Base-by-base conservation (phyloP, 2,797 vertebrate genomes). In the Crenuchus spilurus region DNA sequence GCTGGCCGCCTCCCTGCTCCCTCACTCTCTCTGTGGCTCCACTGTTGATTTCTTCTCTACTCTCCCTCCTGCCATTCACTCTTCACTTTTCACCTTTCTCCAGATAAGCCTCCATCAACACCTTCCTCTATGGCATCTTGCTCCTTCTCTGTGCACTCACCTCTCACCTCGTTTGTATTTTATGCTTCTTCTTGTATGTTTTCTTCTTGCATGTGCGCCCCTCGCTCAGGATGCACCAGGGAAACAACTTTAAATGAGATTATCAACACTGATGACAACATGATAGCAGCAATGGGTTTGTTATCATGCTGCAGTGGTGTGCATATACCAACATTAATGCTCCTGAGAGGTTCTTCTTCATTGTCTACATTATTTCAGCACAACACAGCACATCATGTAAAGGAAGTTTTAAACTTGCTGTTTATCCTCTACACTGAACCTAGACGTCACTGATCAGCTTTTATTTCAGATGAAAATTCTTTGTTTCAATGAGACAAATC, bases 221-320 rank as follows among this genome's bases (percentile, higher is more conserved):
- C 41, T 86, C 89, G 85, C 85, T 88, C 88, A 88, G 89, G 90
- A 85, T 85, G 78, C 79, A 83, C 83, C 86, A 83, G 84, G 71
- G 75, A 88, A 88, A 87, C 73, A 74, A 87, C 84, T 87, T 80
- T 86, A 85, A 72, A 72, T 80, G 77, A 83, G 77, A 83, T 81
- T 82, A 81, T 79, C 79, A 81, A 87, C 85, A 87, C 79, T 66
- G 80, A 84, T 89, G 81, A 85, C 84, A 87, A 81, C 81, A 83
- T 83, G 87, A 83, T 80, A 83, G 80, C 77, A 83, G 81, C 82
- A 78, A 81, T 81, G 82, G 82, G 77, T 87, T 86, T 84, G 85
- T 86, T 67, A 82, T 60, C 58, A 70, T 84, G 82, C 90, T 87
- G 90, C 89, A 90, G 76, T 74, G 60, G 48, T 61, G 42, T 69